Evolutionary conservation across 2,113 vertebrate species (phyloP), one percentile per base, ranked within the genome.

Genomic region (Anser cygnoides): DNA sequence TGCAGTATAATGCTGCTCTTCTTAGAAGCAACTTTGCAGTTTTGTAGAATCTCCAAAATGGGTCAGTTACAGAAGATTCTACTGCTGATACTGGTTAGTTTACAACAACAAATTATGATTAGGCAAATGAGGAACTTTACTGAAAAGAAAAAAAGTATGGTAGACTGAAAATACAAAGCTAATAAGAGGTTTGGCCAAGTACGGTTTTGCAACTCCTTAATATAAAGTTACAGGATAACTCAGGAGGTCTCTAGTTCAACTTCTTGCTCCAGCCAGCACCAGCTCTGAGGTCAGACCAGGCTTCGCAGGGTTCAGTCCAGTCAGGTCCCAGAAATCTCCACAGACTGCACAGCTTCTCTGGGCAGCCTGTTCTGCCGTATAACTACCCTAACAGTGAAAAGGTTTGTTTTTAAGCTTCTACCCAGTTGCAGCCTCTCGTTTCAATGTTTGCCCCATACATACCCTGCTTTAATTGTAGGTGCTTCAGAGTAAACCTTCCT

Each of bases 401-500:
- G 0, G 12, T 20, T 89, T 23, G 18, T 8, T 39, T 67, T 19
- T 19, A 12, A 9, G 46, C 6, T 81, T 74, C 49, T 14, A 80
- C 22, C 19, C 57, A 93, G 63, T 2, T 1, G 1, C 35, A 95
- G 31, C 58, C 29, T 54, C 59, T 17, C 11, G 2, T 63, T 70
- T 52, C 37, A 84, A 14, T 52, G 67, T 92, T 26, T 78, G 13
- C 44, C 37, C 41, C 43, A 78, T 92, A 96, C 97, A 26, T 96
- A 98, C 98, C 95, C 68, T 54, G 73, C 18, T 73, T 63, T 86
- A 28, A 58, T 19, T 57, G 79, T 10, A n/a, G 18, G 49, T 18
- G 57, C 77, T 70, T 96, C 97, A 16, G 91, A 52, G 28, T 8
- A 26, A 87, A 57, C 28, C 28, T 79, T 95, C 63, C 23, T 96